A percentile compares a stretch with the other conserved stretches of the same genome.
Evolutionary conservation across 2,888 invertebrate genomes (phyloP).

Genomic region (Eurytoma adleriae): DNA sequence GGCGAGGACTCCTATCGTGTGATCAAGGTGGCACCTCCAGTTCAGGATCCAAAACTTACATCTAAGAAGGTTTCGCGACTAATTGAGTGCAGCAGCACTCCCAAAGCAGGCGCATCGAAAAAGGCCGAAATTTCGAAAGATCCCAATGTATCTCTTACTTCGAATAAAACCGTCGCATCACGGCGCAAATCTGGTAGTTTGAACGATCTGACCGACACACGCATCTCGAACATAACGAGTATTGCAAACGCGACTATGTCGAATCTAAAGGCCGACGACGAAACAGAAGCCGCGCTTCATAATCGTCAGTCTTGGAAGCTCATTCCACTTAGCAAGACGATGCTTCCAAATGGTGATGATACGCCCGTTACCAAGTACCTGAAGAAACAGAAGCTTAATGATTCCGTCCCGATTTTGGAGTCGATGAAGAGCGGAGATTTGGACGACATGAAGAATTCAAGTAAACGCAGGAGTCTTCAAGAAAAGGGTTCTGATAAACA

Average conservation of each 20-base stretch:
- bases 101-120: constrained; percentile 38
- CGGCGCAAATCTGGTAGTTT: constrained; percentile 46
- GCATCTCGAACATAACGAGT: constrained; percentile 18
- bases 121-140: background rate
- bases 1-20: constrained; percentile 49
- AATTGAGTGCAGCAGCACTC: constrained; percentile 54
- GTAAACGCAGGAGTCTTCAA: background rate
- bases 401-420: constrained; percentile 63
- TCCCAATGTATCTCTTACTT: constrained; percentile 8
- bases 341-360: constrained; percentile 41
- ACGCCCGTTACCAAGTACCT: constrained; percentile 64
- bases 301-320: constrained; percentile 50
- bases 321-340: constrained; percentile 45
- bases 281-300: background rate
- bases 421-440: constrained; percentile 24
- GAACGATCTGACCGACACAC: constrained; percentile 36
- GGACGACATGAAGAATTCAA: background rate
- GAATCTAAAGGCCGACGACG: background rate
- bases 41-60: constrained; percentile 13
- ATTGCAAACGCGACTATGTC: background rate
- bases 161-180: constrained; percentile 6
- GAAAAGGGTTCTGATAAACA: constrained; percentile 34
- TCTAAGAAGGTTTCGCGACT: background rate
- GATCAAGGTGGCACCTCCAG: background rate
- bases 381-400: constrained; percentile 68